These are phyloP conservation scores for Aurelia sp. DNA, from an alignment of 30 jellyfish, hydroid and myxozoan species.

Conservation along the genomic window DNA sequence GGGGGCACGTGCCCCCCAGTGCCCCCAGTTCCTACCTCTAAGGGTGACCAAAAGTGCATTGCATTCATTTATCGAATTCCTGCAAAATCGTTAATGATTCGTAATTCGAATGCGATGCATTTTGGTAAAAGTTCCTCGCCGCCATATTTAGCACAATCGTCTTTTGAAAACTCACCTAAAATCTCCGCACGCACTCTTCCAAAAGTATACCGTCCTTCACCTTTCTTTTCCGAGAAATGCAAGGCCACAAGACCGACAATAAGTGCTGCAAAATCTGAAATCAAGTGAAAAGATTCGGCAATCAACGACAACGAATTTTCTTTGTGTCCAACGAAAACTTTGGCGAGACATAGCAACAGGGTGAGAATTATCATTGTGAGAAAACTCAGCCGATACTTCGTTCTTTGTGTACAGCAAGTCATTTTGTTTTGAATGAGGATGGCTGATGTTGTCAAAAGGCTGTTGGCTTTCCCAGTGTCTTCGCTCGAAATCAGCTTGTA, in stretches of 20 bases:
- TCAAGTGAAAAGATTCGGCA: slow-evolving; percentile 90
- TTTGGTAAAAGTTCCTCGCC: too few relatives aligned
- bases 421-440: not conserved
- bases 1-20: too few relatives aligned
- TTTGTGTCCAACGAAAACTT: slow-evolving; percentile 78
- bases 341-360: slow-evolving; percentile 57
- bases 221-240: slow-evolving; percentile 51
- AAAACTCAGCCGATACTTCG: slow-evolving; percentile 71
- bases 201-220: slow-evolving; percentile 70
- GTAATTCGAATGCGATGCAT: too few relatives aligned
- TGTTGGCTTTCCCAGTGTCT: too few relatives aligned
- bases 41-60: too few relatives aligned
- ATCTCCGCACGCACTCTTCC: slow-evolving; percentile 94
- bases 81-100: too few relatives aligned
- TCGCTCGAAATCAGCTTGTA: too few relatives aligned
- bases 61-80: too few relatives aligned
- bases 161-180: not conserved
- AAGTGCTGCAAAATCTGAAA: slow-evolving; percentile 83
- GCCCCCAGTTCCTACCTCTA: too few relatives aligned
- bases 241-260: slow-evolving; percentile 81
- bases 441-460: not conserved
- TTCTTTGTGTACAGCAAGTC: slow-evolving; percentile 64
- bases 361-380: slow-evolving; percentile 77
- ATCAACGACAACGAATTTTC: slow-evolving; percentile 85
- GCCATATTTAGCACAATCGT: too few relatives aligned